Evolutionary conservation across 2,113 vertebrate genomes (phyloP).

Genomic region (Cyprinus carpio): DNA sequence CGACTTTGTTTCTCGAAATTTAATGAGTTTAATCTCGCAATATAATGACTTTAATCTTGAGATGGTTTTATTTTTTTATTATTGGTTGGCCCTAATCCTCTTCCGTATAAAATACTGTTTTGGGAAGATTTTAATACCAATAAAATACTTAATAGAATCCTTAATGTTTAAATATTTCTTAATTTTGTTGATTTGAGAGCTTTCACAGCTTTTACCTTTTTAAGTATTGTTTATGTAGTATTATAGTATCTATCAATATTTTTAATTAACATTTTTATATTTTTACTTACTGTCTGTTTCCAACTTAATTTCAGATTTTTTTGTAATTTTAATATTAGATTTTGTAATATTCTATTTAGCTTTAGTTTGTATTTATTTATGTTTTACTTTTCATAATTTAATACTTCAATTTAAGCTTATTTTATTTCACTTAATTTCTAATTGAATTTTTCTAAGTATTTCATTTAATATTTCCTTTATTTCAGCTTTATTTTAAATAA

Average conservation of each 20-base stretch:
- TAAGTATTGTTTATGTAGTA: neutral
- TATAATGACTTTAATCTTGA: too few species aligned
- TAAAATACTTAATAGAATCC: too few species aligned
- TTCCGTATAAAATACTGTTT: too few species aligned
- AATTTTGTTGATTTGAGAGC: neutral
- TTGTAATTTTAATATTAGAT: neutral
- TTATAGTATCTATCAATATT: neutral
- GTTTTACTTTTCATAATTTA: neutral
- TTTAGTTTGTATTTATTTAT: neutral
- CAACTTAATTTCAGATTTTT: neutral
- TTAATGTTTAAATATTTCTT: neutral
- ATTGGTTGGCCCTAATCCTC: too few species aligned
- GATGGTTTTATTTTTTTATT: too few species aligned
- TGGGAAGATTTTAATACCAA: neutral
- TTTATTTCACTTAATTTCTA: neutral
- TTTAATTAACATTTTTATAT: neutral
- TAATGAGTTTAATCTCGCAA: too few species aligned
- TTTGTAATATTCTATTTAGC: neutral
- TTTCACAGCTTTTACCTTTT: neutral
- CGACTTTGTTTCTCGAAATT: too few species aligned
- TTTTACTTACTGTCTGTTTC: neutral
- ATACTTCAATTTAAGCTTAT: neutral
- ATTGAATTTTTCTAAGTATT: neutral
- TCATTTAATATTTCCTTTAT: neutral
- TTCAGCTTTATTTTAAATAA: neutral